Base-by-base conservation (phyloP, 23 tunicate genomes). In the Halocynthia aurantium region DNA sequence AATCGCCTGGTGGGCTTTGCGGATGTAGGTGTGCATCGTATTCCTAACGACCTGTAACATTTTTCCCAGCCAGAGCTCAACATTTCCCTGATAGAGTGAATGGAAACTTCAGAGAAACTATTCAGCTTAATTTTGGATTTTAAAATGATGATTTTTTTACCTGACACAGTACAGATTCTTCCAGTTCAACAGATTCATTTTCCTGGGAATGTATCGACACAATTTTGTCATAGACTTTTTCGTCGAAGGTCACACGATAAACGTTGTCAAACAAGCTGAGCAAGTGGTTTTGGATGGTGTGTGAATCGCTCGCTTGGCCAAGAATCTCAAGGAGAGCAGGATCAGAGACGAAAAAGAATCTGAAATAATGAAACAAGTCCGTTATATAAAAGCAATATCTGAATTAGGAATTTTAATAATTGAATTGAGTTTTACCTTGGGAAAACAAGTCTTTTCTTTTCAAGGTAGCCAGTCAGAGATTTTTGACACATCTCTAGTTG, bases 251-350 rank as follows among this genome's bases (percentile, higher is more conserved):
- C 5, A 96, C 99, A 11, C 84, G 84, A 60, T 89, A 84, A 51
- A 96, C 96, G 85, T 96, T 96, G 88, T 96, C 99, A 66, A 96
- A 96, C 79, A 96, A 79, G 65, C 97, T 90, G 70, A 96, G 71
- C 76, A 82, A 82, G 71, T 96, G 99, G 12, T 88, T 83, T 82
- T 96, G 99, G 50, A 96, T 96, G 11, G 99, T 96, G 88, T 96
- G 99, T 44, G 97, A 96, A 77, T 96, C 96, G 74, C 97, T 90
- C 6, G 99, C 99, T 82, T 96, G 99, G 22, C 99, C 99, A 13
- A 96, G 93, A 68, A 96, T 96, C 70, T 96, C 99, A 56, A 96
- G 84, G 63, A 96, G 71, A 20, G 99, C 96, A 7, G 99, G 99
- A 85, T 96, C 99, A 51, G 99, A 96, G 8, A 96, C 99, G 81